Evolutionary conservation across 2,888 invertebrate species (phyloP), one percentile per base, ranked within the genome.

Genomic region (Strigamia transsilvanica): DNA sequence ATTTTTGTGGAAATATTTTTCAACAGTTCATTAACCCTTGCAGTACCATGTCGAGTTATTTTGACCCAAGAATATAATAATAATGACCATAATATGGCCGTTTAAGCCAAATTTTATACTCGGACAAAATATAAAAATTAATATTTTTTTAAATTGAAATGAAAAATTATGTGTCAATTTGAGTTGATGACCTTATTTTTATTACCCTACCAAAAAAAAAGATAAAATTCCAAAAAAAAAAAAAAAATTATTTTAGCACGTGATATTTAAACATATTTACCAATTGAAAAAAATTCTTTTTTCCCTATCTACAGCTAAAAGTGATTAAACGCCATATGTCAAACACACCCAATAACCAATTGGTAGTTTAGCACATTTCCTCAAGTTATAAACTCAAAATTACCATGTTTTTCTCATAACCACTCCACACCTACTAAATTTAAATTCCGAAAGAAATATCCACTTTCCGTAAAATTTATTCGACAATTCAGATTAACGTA

Each of bases 91-190:
- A n/a, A n/a, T 27, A 27, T 2, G 27, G 27, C 27, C 27, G 0
- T n/a, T 46, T 46, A 56, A 56, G 21, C 0, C 1, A 56, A 56
- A 18, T 56, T 18, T 18, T 56, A 56, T 4, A 56, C 27, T 27
- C 27, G 27, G 27, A 1, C 3, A 27, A 27, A 27, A 27, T 27
- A 27, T 27, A 3, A 27, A 27, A 27, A 27, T 27, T 27, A 27
- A n/a, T 18, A 56, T 56, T 56, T 56, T 18, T 56, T n/a, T n/a
- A 56, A 46, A 46, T 46, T 15, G 56, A 56, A 56, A 56, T n/a
- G 18, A 56, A 56, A 56, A 56, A 56, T n/a, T 13, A 12, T 46
- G n/a, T 18, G 9, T n/a, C n/a, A 18, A n/a, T 56, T 56, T 56
- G 18, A 56, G 56, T 56, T 56, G 18, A n/a, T 56, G 18, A 56